Evolutionary conservation across 2,888 invertebrate species (phyloP).

Genomic region (Vanessa cardui): DNA sequence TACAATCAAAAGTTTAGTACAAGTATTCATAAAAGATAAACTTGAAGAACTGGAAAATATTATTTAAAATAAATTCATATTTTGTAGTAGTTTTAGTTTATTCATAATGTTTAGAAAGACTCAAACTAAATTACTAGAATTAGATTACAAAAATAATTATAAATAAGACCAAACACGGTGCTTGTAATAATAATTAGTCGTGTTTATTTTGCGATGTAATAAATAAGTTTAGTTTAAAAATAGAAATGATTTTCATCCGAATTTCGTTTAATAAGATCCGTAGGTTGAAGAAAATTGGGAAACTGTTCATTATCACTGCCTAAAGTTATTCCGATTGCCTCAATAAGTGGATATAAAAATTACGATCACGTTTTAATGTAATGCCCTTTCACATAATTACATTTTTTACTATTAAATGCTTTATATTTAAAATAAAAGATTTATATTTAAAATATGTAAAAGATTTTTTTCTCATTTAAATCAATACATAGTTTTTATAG

Average conservation of each 20-base stretch:
- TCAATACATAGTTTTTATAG: too few relatives aligned
- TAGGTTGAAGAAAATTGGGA: constrained; percentile 34
- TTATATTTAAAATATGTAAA: too few relatives aligned
- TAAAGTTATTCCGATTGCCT: constrained; percentile 30
- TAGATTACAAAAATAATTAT: not conserved
- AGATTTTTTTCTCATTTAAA: too few relatives aligned
- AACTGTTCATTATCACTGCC: constrained; percentile 39
- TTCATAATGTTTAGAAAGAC: too few relatives aligned
- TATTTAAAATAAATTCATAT: too few relatives aligned
- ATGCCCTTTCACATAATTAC: constrained; percentile 26
- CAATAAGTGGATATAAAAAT: constrained; percentile 34
- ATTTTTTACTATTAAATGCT: constrained; percentile 9
- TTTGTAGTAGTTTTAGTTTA: too few relatives aligned
- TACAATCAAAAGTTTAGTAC: too few relatives aligned
- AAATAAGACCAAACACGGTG: not conserved
- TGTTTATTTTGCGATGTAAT: not conserved
- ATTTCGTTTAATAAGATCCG: constrained; percentile 23
- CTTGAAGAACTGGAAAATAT: too few relatives aligned
- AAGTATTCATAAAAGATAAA: too few relatives aligned
- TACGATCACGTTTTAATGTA: constrained; percentile 26
- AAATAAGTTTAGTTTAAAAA: not conserved
- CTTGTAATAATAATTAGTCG: not conserved
- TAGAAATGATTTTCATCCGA: constrained; percentile 22
- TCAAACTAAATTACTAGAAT: too few relatives aligned
- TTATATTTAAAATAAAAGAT: too few relatives aligned